phyloP scores from a whole-genome alignment of 2,888 invertebrate species.

The Rhyacophila evoluta region DNA sequence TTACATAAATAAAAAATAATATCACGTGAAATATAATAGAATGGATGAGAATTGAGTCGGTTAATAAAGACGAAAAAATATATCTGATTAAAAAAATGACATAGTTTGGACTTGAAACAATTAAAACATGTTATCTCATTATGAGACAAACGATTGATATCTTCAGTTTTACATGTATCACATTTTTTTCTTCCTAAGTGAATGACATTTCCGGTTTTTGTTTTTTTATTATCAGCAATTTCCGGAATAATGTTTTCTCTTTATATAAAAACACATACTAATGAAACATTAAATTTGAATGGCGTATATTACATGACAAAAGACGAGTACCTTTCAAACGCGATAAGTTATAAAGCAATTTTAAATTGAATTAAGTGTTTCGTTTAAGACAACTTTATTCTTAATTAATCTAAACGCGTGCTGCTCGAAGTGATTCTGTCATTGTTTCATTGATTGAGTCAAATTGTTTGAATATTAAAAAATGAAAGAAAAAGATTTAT shows the following conservation, averaged over 20 bases:
- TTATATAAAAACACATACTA: not conserved
- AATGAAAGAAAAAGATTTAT: not conserved
- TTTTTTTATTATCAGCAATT: not conserved
- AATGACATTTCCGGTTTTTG: not conserved
- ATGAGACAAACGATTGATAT: no score
- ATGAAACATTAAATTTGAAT: not conserved
- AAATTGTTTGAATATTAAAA: not conserved
- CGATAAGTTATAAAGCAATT: not conserved
- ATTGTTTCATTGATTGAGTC: constrained; percentile 11
- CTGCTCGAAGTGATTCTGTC: not conserved
- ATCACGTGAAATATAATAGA: no score
- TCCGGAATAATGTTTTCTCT: not conserved
- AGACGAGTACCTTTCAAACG: not conserved
- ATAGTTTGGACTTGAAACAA: no score
- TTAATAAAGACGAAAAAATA: no score
- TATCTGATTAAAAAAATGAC: no score
- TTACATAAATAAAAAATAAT: no score
- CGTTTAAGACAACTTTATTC: not conserved
- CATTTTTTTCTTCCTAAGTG: no score
- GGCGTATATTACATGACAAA: not conserved
- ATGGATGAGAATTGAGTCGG: no score
- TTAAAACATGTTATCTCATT: no score
- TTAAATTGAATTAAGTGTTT: not conserved
- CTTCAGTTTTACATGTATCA: no score
- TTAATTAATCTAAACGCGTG: not conserved